Conservation (phyloP, 2,797 vertebrate genomes). For the Tenualosa ilisha region DNA sequence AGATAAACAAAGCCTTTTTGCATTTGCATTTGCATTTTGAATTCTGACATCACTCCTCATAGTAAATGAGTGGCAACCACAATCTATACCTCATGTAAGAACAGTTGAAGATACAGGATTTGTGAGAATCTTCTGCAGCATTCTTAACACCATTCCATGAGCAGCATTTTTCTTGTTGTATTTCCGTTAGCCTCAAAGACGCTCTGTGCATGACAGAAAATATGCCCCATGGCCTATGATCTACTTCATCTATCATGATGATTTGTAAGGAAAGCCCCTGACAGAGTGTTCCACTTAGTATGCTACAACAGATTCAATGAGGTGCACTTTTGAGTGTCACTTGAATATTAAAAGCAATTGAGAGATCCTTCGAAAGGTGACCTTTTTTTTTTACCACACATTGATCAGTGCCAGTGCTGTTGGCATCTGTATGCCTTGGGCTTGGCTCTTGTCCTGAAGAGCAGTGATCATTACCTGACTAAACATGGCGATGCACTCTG, state of each 20-base stretch:
- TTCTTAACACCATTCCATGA: neutral
- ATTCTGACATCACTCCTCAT: neutral
- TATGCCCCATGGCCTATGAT: neutral
- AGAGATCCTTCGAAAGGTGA: neutral
- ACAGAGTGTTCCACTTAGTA: slow-evolving; percentile 8
- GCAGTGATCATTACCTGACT: slow-evolving; percentile 2
- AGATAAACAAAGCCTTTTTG: neutral
- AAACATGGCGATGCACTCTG: neutral
- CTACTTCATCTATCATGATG: slow-evolving; percentile 1
- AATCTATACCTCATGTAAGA: neutral
- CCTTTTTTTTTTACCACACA: neutral
- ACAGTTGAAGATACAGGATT: neutral
- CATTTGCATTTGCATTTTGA: neutral
- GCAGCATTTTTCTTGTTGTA: neutral
- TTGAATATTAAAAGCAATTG: slow-evolving; percentile 1
- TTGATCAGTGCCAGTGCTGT: slow-evolving; percentile 16
- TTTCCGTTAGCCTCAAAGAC: neutral
- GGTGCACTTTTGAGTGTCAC: neutral
- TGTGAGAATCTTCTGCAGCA: neutral
- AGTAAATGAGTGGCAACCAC: neutral
- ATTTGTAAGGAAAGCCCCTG: neutral
- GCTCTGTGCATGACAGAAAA: neutral
- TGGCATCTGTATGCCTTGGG: slow-evolving; percentile 14
- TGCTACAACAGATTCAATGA: neutral
- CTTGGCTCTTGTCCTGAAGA: neutral